Percentiles rank a stretch among this genome's conserved stretches.
phyloP scores from a whole-genome alignment of 2,113 vertebrate genomes.

The Panthera leo region DNA sequence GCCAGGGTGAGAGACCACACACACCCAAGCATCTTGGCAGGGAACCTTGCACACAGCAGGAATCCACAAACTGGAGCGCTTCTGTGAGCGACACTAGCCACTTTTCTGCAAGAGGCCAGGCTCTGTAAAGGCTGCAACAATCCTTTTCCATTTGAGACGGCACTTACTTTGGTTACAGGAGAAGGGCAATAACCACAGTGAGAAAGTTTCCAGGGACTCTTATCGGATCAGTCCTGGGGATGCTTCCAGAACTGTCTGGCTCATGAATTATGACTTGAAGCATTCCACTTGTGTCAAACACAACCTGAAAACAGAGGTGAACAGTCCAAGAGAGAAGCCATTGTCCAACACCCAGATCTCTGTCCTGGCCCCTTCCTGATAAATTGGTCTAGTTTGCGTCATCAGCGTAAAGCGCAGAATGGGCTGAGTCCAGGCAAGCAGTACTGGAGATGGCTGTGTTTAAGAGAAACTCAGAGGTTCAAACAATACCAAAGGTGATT shows the following conservation, averaged over 20 bases:
- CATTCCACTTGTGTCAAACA: background rate
- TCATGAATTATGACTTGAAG: background rate
- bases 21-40: background rate
- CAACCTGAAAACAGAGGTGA: background rate
- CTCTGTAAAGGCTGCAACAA: background rate
- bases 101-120: background rate
- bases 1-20: background rate
- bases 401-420: background rate
- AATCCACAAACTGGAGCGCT: background rate
- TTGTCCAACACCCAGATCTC: background rate
- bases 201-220: background rate
- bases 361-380: background rate
- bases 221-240: background rate
- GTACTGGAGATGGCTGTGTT: background rate
- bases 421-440: background rate
- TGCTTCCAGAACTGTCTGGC: background rate
- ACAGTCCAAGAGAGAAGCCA: background rate
- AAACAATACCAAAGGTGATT: background rate
- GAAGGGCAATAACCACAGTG: background rate
- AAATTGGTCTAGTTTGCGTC: background rate
- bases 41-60: background rate
- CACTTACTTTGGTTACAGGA: background rate
- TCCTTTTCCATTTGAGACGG: background rate
- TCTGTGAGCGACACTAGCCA: background rate
- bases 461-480: background rate